A percentile compares a stretch with the other conserved stretches of the same genome.
Evolutionary conservation across 2,113 vertebrate genomes (phyloP).

Genomic region (Takifugu bimaculatus): DNA sequence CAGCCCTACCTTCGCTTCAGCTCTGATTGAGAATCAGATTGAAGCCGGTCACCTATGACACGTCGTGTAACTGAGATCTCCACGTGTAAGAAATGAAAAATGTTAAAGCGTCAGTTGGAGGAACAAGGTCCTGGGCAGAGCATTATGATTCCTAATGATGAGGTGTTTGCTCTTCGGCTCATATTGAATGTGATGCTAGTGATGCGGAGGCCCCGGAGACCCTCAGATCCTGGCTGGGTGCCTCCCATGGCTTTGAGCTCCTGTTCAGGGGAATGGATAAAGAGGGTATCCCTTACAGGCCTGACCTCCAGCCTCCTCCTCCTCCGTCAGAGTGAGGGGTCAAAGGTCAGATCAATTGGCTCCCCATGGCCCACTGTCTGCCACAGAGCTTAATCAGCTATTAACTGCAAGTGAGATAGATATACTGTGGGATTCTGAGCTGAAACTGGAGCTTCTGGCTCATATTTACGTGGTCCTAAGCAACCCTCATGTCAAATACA

Average conservation of each 20-base stretch:
- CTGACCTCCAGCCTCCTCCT: constrained; percentile 87
- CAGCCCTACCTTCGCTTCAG: constrained; percentile 37
- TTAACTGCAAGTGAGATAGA: constrained; percentile 80
- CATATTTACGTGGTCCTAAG: not conserved
- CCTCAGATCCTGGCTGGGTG: constrained; percentile 83
- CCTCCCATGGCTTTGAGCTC: constrained; percentile 89
- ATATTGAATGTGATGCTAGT: constrained; percentile 59
- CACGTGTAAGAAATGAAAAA: not conserved
- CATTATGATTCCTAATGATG: constrained; percentile 18
- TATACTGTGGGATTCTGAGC: constrained; percentile 21
- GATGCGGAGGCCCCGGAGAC: constrained; percentile 76
- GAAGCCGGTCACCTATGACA: not conserved
- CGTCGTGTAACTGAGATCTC: not conserved
- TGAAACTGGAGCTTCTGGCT: constrained; percentile 15
- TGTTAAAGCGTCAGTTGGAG: constrained; percentile 3
- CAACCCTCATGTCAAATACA: not conserved
- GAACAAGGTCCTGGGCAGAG: constrained; percentile 53
- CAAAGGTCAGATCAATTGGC: constrained; percentile 90
- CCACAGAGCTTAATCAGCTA: constrained; percentile 91
- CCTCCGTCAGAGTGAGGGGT: constrained; percentile 77
- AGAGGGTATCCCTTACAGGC: constrained; percentile 98
- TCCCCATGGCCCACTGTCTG: constrained; percentile 84
- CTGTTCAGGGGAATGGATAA: constrained; percentile 89
- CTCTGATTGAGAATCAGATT: constrained; percentile 24
- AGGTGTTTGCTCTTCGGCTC: constrained; percentile 66